Conservation (phyloP, 2,113 vertebrate species). For the Xenopus tropicalis region UCB_Xtro_10.0 CM004450.2:48613001-48613500, state of each 20-base stretch:
- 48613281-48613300: too few relatives aligned
- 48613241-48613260: background rate
- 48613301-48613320: too few relatives aligned
- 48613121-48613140: constrained; percentile 28
- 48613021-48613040: constrained; percentile 16
- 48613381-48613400: too few relatives aligned
- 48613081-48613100: constrained; percentile 14
- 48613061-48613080: background rate
- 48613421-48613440: too few relatives aligned
- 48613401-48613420: too few relatives aligned
- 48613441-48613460: too few relatives aligned
- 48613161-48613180: constrained; percentile 8
- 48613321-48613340: too few relatives aligned
- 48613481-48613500: too few relatives aligned
- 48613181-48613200: background rate
- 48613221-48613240: background rate
- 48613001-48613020: constrained; percentile 1
- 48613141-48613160: background rate
- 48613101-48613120: constrained; percentile 12
- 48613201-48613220: background rate
- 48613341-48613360: too few relatives aligned
- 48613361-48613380: too few relatives aligned
- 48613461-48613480: too few relatives aligned
- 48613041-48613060: constrained; percentile 17
- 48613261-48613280: background rate